Conservation (phyloP, 2,888 invertebrate genomes). For the Phengaris alcon region DNA sequence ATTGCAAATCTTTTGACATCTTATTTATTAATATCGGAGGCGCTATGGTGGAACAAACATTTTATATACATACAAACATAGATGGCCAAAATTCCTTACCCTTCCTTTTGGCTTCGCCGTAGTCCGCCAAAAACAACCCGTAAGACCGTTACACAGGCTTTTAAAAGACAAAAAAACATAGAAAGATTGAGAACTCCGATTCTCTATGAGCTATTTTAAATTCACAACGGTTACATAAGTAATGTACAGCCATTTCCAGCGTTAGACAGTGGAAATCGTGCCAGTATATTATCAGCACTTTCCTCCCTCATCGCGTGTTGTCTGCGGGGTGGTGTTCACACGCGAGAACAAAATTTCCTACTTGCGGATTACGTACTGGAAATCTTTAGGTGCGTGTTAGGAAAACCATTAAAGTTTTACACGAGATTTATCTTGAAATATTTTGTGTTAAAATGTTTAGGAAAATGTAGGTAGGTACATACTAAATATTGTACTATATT, state of each 20-base stretch:
- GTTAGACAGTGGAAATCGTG: constrained; percentile 43
- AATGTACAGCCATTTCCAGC: constrained; percentile 36
- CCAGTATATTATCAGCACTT: constrained; percentile 54
- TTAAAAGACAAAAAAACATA: too few species aligned
- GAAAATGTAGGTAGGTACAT: not conserved
- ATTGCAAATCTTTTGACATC: too few species aligned
- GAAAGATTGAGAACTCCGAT: too few species aligned
- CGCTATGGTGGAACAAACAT: too few species aligned
- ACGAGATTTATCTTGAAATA: not conserved
- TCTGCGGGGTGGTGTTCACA: constrained; percentile 52
- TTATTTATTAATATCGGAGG: too few species aligned
- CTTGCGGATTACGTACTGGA: constrained; percentile 52
- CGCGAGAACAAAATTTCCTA: constrained; percentile 73
- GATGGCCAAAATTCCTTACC: too few species aligned
- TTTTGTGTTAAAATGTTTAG: not conserved
- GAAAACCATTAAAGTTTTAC: constrained; percentile 9
- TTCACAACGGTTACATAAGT: constrained; percentile 29
- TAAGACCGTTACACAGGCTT: too few species aligned
- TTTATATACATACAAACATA: too few species aligned
- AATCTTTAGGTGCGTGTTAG: constrained; percentile 31
- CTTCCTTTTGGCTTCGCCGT: too few species aligned
- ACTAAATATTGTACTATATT: too few species aligned
- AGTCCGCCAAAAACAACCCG: too few species aligned
- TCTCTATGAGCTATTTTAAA: constrained; percentile 3
- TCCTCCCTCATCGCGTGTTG: constrained; percentile 58